Evolutionary conservation across 2,113 vertebrate genomes (phyloP).

Genomic region (Calyptommatus sinebrachiatus): DNA sequence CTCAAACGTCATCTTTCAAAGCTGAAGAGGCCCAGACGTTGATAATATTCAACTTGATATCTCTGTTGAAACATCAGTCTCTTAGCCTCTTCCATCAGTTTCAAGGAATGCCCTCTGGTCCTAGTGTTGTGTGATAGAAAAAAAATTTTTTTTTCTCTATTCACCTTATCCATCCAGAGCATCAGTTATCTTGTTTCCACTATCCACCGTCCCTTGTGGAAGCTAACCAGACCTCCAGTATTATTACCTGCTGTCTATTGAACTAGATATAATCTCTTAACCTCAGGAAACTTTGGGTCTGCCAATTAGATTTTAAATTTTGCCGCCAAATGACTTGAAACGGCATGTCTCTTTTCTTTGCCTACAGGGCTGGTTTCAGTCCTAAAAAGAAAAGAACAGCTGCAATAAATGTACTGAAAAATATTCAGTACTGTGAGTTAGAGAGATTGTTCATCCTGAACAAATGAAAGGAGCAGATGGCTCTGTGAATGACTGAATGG

Average conservation of each 20-base stretch:
- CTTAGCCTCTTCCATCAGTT: too few species aligned
- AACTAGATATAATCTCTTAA: not conserved
- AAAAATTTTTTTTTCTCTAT: too few species aligned
- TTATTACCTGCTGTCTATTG: not conserved
- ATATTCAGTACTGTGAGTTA: slow-evolving; percentile 37
- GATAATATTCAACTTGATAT: too few species aligned
- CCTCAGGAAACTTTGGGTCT: not conserved
- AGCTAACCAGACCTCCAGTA: not conserved
- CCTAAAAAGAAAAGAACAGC: slow-evolving; percentile 33
- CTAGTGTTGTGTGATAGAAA: too few species aligned
- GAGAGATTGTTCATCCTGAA: slow-evolving; percentile 47
- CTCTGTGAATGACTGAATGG: slow-evolving; percentile 28
- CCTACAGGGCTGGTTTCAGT: not conserved
- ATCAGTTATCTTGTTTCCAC: not conserved
- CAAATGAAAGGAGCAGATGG: slow-evolving; percentile 53
- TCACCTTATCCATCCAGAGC: not conserved
- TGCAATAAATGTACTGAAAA: slow-evolving; percentile 39
- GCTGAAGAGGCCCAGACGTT: too few species aligned
- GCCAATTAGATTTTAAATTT: not conserved
- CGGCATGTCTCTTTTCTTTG: slow-evolving; percentile 38
- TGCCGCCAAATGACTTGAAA: slow-evolving; percentile 13
- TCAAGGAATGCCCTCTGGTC: too few species aligned
- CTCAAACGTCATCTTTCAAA: too few species aligned
- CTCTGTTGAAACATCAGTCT: too few species aligned
- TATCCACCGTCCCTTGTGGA: slow-evolving; percentile 16